Evolutionary conservation across 2,797 vertebrate genomes (phyloP), one percentile per base, ranked within the genome.

Genomic region (Chelmon rostratus): DNA sequence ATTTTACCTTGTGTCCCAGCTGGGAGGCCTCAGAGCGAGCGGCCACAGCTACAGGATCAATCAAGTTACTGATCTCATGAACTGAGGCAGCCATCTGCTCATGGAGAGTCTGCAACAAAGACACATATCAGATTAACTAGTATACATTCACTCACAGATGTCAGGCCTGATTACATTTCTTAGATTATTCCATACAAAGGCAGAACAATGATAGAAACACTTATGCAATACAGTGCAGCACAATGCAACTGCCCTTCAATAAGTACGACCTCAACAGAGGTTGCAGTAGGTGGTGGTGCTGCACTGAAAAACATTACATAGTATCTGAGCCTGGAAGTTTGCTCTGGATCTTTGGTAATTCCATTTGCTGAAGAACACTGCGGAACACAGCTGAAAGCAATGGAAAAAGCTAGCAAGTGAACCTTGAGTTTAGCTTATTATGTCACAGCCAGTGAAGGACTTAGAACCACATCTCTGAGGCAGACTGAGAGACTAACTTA

Each of bases 21-120:
- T 99, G 98, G 0, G 98, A 99, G 58, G 98, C 98, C 78, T 99
- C 98, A 0, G 97, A 97, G 11, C 96, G 94, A 1, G 98, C 98
- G 0, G 98, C 97, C 0, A 96, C 88, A 40, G 97, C 98, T 64
- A 99, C 96, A 0, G 98, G 98, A 73, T 99, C 98, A 0, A 99
- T 99, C 79, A 99, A 90, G 90, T 98, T 96, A 84, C 96, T 98
- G 91, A 99, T 99, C 90, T 99, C 98, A 76, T 99, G 97, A 3
- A 99, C 98, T 0, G 98, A 98, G 0, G 96, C 97, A 8, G 97
- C 96, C 98, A 99, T 98, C 94, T 99, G 98, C 81, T 97, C 97
- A 76, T 99, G 98, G 81, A 99, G 94, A 67, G 96, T 97, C 98
- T 99, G 82, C 21, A 78, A 89, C 52, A 88, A 0, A 70, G 6